Base-by-base conservation (phyloP, 1,140 invertebrate species). In the Heterodera carotae region DNA sequence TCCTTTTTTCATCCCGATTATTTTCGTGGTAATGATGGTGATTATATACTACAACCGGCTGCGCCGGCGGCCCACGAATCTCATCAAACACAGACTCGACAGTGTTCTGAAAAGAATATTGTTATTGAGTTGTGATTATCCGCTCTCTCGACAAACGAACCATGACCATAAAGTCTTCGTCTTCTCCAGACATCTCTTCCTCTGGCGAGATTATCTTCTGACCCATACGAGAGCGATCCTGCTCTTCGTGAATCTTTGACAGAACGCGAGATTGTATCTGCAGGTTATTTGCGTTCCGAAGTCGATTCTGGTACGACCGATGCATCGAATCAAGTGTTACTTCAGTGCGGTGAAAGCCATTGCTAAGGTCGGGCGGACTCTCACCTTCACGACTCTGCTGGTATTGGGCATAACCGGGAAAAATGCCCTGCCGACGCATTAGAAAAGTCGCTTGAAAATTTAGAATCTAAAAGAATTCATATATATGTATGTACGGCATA, bases 151-250 rank as follows among this genome's bases (percentile, higher is more conserved):
- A 43, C 39, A 43, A 12, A 56, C 48, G 22, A 56, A 56, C 48
- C 48, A 56, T 56, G 12, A 56, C 48, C 5, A 56, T 22, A 22
- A 56, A 56, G 36, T 69, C 68, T 15, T 69, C 68, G 27, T 69
- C 68, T 12, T 29, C 29, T 2, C 27, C 68, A 25, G 68, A 69
- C 25, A 53, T 34, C 48, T 69, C 68, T 10, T 69, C 68, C 10
- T 8, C 68, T 29, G 12, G 10, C 12, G 36, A 18, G 15, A 56
- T 25, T 2, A 25, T 29, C 36, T 69, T 34, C 25, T 69, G 68
- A 12, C 31, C 68, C 2, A 27, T 12, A 33, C 36, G 29, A 15
- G 68, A n/a, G 12, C 36, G 48, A 1, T 22, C 48, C 22, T 56
- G 48, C 22, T 56, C 48, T 4, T 56, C 48, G 2, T 56, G 48